A percentile compares a stretch with the other conserved stretches of the same genome.
Evolutionary conservation across 2,797 vertebrate species (phyloP).

Genomic region (Megalops cyprinoides): DNA sequence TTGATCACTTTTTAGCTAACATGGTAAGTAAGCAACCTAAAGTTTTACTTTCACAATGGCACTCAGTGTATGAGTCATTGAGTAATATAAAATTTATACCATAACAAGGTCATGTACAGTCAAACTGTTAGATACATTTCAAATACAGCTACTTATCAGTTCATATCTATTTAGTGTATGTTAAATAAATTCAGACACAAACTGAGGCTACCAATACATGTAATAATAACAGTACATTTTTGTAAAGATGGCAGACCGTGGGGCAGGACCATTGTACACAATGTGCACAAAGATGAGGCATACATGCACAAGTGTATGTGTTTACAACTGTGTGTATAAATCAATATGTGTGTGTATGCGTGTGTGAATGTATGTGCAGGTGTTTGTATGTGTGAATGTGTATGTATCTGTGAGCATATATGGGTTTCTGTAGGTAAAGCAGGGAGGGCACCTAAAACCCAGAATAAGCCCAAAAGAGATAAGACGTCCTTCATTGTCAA

Average conservation of each 20-base stretch:
- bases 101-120: neutral
- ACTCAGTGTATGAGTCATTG: neutral
- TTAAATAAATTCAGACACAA: neutral
- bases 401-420: neutral
- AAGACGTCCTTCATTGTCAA: too few species aligned
- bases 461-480: neutral
- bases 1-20: neutral
- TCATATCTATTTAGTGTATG: neutral
- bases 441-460: too few species aligned
- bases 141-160: too few species aligned
- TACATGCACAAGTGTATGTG: neutral
- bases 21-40: too few species aligned
- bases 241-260: neutral
- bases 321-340: neutral
- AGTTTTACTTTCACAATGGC: too few species aligned
- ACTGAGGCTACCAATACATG: too few species aligned
- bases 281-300: neutral
- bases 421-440: neutral
- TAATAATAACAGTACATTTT: neutral
- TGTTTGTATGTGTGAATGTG: constrained; percentile 41
- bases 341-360: neutral
- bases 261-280: neutral
- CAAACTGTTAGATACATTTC: neutral
- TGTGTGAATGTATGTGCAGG: constrained; percentile 26
- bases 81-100: neutral